Base-by-base conservation (phyloP, 2,888 invertebrate species). In the Ennomos erosarius region DNA sequence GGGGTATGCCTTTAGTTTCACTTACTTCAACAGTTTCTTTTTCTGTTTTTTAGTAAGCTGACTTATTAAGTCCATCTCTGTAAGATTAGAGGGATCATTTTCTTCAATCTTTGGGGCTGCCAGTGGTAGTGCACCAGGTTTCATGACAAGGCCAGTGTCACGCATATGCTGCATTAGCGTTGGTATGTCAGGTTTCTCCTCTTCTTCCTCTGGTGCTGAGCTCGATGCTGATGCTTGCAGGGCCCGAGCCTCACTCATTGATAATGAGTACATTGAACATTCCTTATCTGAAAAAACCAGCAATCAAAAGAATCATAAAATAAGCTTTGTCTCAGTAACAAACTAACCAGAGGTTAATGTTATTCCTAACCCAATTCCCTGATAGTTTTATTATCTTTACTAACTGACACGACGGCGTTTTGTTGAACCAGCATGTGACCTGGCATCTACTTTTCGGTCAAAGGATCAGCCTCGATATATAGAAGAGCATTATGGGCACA, bases 201-300 rank as follows among this genome's bases (percentile, higher is more conserved):
- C 89, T 62, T 92, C 87, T 57, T 93, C 97, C 84, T 97, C 96
- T 64, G 95, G 93, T 61, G 94, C 89, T 42, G 96, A 93, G 43
- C 58, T 90, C 40, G 96, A 94, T 12, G 66, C 59, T 26, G 59
- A 55, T 55, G 96, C 94, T 79, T 96, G 96, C 11, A 95, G 81
- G 42, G 96, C 96, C 67, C 96, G 93, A 1, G 97, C 96, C 68
- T 96, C 96, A 79, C 96, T 96, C 95, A 96, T 97, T 36, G 95
- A 96, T 74, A 95, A 94, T 80, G 95, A 96, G 85, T 95, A 99
- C 93, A 99, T 95, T 6, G 98, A 97, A 87, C 99, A 99, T 89
- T 99, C 99, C 75, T 98, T 97, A 82, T 99, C 99, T 93, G 89
- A 85, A 69, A n/a, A 61, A 26, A 26, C 26, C 3, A 26, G 26